These are phyloP conservation scores for Sipha flava DNA, from an alignment of 1,140 invertebrate species.

Conservation along the genomic window DNA sequence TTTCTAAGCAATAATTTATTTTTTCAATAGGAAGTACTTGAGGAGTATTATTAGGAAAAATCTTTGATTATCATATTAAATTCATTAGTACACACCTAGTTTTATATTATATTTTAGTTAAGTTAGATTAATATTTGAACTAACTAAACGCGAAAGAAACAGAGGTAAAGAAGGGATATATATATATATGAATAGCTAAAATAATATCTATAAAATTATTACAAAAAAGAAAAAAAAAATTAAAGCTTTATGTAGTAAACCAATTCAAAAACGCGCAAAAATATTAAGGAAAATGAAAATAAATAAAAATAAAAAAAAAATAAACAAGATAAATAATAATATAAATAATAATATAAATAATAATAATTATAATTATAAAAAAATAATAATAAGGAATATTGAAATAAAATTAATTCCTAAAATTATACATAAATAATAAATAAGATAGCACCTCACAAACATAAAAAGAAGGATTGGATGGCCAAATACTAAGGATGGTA, in stretches of 20 bases:
- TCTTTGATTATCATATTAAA: slow-evolving; percentile 21
- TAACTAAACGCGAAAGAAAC: slow-evolving; percentile 28
- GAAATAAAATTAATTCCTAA: slow-evolving; percentile 31
- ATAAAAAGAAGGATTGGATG: slow-evolving; percentile 29
- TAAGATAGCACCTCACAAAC: slow-evolving; percentile 29
- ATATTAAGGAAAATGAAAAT: background rate
- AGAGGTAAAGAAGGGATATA: slow-evolving; percentile 27
- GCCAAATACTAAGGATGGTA: slow-evolving; percentile 30
- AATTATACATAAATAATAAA: slow-evolving; percentile 30
- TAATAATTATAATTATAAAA: background rate
- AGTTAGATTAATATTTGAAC: slow-evolving; percentile 23
- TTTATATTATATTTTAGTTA: slow-evolving; percentile 23
- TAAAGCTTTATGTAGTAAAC: slow-evolving; percentile 19
- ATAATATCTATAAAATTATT: slow-evolving; percentile 1
- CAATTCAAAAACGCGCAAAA: slow-evolving; percentile 5
- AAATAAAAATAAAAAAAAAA: background rate
- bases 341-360: slow-evolving; percentile 3
- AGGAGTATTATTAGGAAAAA: slow-evolving; percentile 29
- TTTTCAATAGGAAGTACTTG: slow-evolving; percentile 21
- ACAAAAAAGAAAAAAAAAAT: slow-evolving; percentile 13
- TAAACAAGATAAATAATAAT: slow-evolving; percentile 12
- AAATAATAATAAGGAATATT: slow-evolving; percentile 29
- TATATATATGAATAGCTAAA: background rate
- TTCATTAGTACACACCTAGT: slow-evolving; percentile 32
- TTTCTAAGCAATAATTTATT: background rate